phyloP scores from a whole-genome alignment of 2,113 vertebrate species.

The Crotophaga sulcirostris region DNA sequence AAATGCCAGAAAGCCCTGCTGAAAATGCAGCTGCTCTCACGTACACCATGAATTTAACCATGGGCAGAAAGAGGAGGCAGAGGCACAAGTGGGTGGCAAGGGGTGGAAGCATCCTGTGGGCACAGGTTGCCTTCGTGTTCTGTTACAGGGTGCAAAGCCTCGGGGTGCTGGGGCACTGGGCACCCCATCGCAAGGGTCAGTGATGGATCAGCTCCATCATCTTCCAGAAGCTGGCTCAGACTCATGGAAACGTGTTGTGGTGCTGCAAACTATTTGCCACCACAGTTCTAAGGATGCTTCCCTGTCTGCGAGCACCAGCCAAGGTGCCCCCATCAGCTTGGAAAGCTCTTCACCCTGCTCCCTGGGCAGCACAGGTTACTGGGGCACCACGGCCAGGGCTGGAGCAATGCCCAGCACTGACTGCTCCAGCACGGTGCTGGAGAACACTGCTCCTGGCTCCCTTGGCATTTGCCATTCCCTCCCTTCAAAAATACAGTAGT shows the following conservation, averaged over 20 bases:
- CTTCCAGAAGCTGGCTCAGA: neutral
- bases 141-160: accelerated
- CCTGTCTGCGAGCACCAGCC: accelerated
- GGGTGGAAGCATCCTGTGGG: neutral
- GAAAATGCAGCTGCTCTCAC: accelerated
- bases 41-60: neutral
- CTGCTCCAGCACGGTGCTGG: accelerated
- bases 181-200: accelerated
- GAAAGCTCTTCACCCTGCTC: neutral
- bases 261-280: neutral
- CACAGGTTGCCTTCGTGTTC: neutral
- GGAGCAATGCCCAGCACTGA: neutral
- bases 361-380: neutral
- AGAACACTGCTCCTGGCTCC: neutral
- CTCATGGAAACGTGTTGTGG: accelerated
- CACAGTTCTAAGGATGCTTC: accelerated
- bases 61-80: neutral
- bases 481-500: neutral
- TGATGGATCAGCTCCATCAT: neutral
- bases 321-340: neutral
- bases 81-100: accelerated
- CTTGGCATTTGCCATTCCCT: accelerated
- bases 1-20: neutral
- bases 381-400: neutral
- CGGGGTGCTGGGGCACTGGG: accelerated